Base-by-base conservation (phyloP, 2,797 vertebrate genomes). In the Mastacembelus armatus region DNA sequence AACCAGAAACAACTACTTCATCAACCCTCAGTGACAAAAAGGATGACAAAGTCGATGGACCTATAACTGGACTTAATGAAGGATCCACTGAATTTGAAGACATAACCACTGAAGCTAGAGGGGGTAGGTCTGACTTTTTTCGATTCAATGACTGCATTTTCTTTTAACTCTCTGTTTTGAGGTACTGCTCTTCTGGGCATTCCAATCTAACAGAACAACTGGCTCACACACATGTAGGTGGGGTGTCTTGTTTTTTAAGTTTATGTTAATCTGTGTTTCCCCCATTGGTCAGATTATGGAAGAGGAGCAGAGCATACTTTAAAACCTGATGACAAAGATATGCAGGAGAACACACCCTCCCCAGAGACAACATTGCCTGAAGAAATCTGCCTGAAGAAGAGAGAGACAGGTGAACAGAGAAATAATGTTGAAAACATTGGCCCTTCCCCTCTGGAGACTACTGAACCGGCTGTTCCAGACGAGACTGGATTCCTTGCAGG, bases 391-490 rank as follows among this genome's bases (percentile, higher is more conserved):
- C 4, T 38, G 35, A 16, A 15, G 7, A 16, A 6, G 35, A 16
- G 14, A 15, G 0, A 19, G n/a, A n/a, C n/a, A n/a, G 16, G 29
- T 19, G 2, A 33, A 12, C 10, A 26, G 35, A 12, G 5, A 44
- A n/a, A n/a, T 2, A 4, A 26, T 9, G 21, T 66, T 27, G 70
- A 80, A 56, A 66, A n/a, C 8, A 47, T 86, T 12, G 47, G 55
- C 10, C 56, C 66, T 1, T 4, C 1, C 3, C 1, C 5, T 45
- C 11, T 32, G 51, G 67, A 62, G 10, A 33, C 18, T 3, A 0
- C 16, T 42, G 7, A 60, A 50, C 21, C 6, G 11, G 0, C 15
- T 35, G 15, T 14, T 15, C 9, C 42, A 52, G 75, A 19, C 9
- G 15, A 5, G 14, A 45, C 24, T 19, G 16, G 3, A 35, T 33